Evolutionary conservation across 2,888 invertebrate genomes (phyloP), one percentile per base, ranked within the genome.

Genomic region (Prosapia bicincta): DNA sequence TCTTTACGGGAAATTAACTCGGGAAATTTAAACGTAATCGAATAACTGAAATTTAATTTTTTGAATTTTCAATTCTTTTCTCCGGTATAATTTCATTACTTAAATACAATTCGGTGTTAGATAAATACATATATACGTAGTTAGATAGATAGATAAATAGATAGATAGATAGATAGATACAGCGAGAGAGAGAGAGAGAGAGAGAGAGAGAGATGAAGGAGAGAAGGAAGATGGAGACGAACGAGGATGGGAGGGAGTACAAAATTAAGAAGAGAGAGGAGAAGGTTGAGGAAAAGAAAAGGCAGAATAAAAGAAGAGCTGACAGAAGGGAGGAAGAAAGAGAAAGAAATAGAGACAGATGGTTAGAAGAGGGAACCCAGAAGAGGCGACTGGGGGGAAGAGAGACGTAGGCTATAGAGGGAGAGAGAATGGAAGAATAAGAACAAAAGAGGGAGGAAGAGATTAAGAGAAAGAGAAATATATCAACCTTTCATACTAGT

Each of bases 361-460:
- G 72, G 78, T 66, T 72, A 32, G 70, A 74, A 71, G 66, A 72
- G 68, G 38, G 73, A 54, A 20, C 54, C 30, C 65, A 38, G 66
- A 69, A 68, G 28, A 71, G 10, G 70, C 38, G 24, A 38, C 66
- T 26, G 30, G 43, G 38, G 26, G 66, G 54, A 66, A 69, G 73
- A 72, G 72, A 73, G 20, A 66, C 30, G 54, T 15, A 67, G 20
- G n/a, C 54, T 24, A 72, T 54, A 43, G 71, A 66, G 30, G 43
- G 74, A 66, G 66, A 28, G 69, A 65, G 69, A n/a, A 23, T 68
- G 71, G 70, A 69, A 54, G 70, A 73, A 69, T 74, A 78, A 26
- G 32, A 25, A 68, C 20, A n/a, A 28, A 72, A 43, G 65, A 70
- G 75, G 73, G 72, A 70, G 25, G 65, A 71, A n/a, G n/a, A n/a